Percentiles rank a stretch among this genome's conserved stretches.
Evolutionary conservation across 2,113 vertebrate species (phyloP).

Genomic region (Ovis aries): ARS-UI_Ramb_v3.0 NC_056058.1:39233001-39233500

Average conservation of each 20-base stretch:
- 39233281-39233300: not conserved
- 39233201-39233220: not conserved
- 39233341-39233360: not conserved
- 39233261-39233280: not conserved
- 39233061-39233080: not conserved
- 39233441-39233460: not conserved
- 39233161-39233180: not conserved
- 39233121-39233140: not conserved
- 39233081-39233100: not conserved
- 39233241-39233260: not conserved
- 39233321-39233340: not conserved
- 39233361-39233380: not conserved
- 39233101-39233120: not conserved
- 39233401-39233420: not conserved
- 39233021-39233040: not conserved
- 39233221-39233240: rapidly evolving
- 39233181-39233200: not conserved
- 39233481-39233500: not conserved
- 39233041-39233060: not conserved
- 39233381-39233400: not conserved
- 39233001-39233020: not conserved
- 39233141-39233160: not conserved
- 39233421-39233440: not conserved
- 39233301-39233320: not conserved
- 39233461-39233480: not conserved